Evolutionary conservation across 2,888 invertebrate species (phyloP).

Genomic region (Aporophyla nigra): DNA sequence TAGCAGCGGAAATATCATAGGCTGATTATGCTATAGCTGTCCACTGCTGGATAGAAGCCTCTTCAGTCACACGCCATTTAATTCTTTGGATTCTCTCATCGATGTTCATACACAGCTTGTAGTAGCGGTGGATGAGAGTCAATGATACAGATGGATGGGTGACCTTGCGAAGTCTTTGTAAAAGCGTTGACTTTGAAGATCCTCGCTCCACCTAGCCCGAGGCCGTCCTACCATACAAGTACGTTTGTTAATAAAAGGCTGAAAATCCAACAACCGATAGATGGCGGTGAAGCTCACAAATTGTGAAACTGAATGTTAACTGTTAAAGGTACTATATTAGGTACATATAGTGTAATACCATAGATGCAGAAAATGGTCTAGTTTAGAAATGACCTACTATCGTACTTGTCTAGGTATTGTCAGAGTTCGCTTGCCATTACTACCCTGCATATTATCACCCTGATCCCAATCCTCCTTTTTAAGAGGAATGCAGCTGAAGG

Average conservation of each 20-base stretch:
- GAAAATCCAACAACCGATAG: conserved; percentile 17
- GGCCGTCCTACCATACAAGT: neutral
- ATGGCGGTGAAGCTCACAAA: conserved; percentile 32
- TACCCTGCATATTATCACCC: neutral
- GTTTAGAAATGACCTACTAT: neutral
- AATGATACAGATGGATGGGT: neutral
- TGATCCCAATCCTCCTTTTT: neutral
- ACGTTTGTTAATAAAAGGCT: neutral
- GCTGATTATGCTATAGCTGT: neutral
- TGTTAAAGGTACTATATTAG: neutral
- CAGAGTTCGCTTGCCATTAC: neutral
- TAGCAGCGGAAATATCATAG: neutral
- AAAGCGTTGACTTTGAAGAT: neutral
- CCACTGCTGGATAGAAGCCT: neutral
- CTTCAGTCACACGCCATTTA: neutral
- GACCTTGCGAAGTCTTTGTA: neutral
- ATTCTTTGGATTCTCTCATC: neutral
- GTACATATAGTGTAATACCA: neutral
- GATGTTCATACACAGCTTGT: no score
- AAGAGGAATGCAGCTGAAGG: neutral
- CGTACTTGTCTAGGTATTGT: neutral
- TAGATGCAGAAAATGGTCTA: neutral
- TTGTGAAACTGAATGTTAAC: neutral
- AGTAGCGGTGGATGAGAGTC: neutral
- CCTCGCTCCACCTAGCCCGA: no score